Percentiles rank a stretch among this genome's conserved stretches.
These are phyloP conservation scores for Nerophis ophidion DNA, from an alignment of 2,113 vertebrate genomes.

Conservation along the genomic window DNA sequence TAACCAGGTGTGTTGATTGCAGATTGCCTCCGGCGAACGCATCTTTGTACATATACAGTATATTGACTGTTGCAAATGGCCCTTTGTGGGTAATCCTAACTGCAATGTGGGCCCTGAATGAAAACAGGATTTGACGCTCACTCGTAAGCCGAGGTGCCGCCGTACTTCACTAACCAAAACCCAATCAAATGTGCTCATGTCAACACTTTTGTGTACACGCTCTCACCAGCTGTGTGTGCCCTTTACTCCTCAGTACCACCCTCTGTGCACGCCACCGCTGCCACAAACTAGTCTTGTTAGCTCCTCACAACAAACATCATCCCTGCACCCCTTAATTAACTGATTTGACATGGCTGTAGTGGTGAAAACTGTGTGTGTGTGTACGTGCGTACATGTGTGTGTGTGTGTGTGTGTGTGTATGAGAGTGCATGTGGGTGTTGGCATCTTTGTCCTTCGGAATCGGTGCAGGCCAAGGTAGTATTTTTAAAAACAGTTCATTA, in stretches of 20 bases:
- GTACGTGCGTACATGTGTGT: not conserved
- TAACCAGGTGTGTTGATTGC: too few species aligned
- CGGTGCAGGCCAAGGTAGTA: conserved; percentile 21
- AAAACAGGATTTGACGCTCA: too few species aligned
- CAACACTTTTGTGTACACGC: conserved; percentile 3
- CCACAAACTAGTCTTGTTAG: conserved; percentile 21
- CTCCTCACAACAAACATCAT: conserved; percentile 23
- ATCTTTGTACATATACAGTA: too few species aligned
- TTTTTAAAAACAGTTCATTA: conserved; percentile 24
- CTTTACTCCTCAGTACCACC: conserved; percentile 41
- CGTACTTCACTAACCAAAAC: not conserved
- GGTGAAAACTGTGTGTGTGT: conserved; percentile 1
- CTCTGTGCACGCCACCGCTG: conserved; percentile 4
- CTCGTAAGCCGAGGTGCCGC: too few species aligned
- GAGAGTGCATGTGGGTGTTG: conserved; percentile 5
- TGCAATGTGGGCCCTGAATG: too few species aligned
- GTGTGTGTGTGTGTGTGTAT: not conserved
- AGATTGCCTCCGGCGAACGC: too few species aligned
- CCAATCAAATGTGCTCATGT: conserved; percentile 3
- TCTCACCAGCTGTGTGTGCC: conserved; percentile 31
- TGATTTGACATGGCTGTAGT: conserved; percentile 41
- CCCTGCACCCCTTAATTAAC: conserved; percentile 47
- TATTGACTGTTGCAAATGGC: too few species aligned
- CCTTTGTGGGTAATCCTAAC: too few species aligned
- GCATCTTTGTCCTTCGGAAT: conserved; percentile 44